Percentiles rank a stretch among this genome's conserved stretches.
phyloP scores from a whole-genome alignment of 2,888 invertebrate species.

The Uloborus plumipes region DNA sequence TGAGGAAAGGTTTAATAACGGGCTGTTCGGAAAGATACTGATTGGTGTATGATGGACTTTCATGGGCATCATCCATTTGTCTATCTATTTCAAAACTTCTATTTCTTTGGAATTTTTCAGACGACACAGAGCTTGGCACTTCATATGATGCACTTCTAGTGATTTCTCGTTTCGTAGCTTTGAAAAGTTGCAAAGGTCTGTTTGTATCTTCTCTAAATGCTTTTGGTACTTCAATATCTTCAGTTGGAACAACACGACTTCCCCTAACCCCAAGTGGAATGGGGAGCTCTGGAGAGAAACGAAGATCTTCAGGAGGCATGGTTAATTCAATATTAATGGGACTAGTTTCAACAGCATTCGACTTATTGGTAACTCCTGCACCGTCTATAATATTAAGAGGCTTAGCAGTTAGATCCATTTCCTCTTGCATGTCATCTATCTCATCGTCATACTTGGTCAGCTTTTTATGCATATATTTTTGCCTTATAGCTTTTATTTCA shows the following conservation, averaged over 20 bases:
- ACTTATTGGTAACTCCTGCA: background rate
- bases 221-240: constrained; percentile 46
- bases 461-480: constrained; percentile 50
- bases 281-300: constrained; percentile 40
- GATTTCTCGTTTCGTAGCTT: constrained; percentile 12
- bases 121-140: background rate
- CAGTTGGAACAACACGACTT: constrained; percentile 4
- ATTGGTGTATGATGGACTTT: too few relatives aligned
- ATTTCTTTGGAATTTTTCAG: background rate
- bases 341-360: constrained; percentile 2
- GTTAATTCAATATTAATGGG: background rate
- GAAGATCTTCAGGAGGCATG: constrained; percentile 1
- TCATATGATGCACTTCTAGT: background rate
- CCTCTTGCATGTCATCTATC: constrained; percentile 26
- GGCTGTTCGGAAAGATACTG: too few relatives aligned
- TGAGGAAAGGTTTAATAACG: too few relatives aligned
- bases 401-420: background rate
- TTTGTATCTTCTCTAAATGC: constrained; percentile 52
- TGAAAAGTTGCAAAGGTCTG: constrained; percentile 53
- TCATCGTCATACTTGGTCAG: constrained; percentile 43
- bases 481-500: constrained; percentile 39
- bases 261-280: constrained; percentile 42
- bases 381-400: background rate
- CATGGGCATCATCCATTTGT: too few relatives aligned
- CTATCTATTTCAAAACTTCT: too few relatives aligned